Evolutionary conservation across 2,888 invertebrate genomes (phyloP), one percentile per base, ranked within the genome.

Genomic region (Aphodius granarius): DNA sequence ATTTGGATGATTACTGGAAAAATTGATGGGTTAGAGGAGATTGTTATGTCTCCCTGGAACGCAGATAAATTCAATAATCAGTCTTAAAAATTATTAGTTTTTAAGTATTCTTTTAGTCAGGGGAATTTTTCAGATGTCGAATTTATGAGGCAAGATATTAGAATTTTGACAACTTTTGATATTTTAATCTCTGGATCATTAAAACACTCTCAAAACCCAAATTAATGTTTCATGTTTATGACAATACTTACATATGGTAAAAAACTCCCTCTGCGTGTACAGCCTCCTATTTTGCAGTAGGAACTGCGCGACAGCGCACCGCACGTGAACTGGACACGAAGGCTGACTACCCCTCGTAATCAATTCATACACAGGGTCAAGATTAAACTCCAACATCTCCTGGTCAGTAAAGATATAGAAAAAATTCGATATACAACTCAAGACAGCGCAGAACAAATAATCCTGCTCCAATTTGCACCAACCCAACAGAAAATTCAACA

Each of bases 381-480:
- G 78, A 64, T 78, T 79, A 76, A 78, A 80, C 78, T 75, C 74
- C 75, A 73, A 62, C 63, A 79, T 75, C 63, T 78, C 80, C 70
- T 78, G 79, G 73, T 82, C 78, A 15, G 81, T 82, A 66, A 79
- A 81, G 66, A 81, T 81, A 62, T 81, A 81, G 64, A 85, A 78
- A 71, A 85, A 82, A 17, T 82, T 82, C 78, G 83, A 81, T 76
- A 86, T 79, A 78, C 83, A 83, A 77, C 82, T 81, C 74, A 85
- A 78, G 72, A 82, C 81, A 20, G 84, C 82, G 79, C 84, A 82
- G 63, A 82, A 82, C 76, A 85, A 78, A 77, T 86, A 84, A 71
- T 85, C 84, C 73, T 84, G 81, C 78, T 82, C 81, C 78, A 80
- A 78, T 75, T 80, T 77, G 75, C 83, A 83, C 73, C 82, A 81